phyloP scores from a whole-genome alignment of 2,888 invertebrate genomes.

The Pegoplata infirma region DNA sequence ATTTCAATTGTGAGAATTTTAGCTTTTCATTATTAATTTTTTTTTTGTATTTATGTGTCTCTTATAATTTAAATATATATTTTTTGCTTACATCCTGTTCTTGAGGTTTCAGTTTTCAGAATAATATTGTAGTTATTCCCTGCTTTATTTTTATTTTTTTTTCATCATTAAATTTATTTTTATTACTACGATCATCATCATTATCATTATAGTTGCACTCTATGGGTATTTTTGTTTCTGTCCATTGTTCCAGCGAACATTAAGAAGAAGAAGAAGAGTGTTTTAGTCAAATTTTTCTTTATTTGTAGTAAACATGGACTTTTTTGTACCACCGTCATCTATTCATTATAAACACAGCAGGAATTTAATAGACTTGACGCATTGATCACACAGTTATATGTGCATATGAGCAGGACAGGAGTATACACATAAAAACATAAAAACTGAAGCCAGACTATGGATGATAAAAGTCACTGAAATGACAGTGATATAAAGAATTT shows the following conservation, averaged over 20 bases:
- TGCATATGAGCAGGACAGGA: no score
- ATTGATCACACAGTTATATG: conserved; percentile 52
- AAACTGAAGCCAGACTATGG: conserved; percentile 4
- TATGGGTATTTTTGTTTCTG: background rate
- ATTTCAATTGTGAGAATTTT: background rate
- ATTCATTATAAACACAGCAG: conserved; percentile 66
- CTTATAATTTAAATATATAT: conserved; percentile 14
- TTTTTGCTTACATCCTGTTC: conserved; percentile 55
- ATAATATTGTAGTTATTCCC: background rate
- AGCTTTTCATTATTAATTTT: background rate
- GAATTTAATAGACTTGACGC: conserved; percentile 67
- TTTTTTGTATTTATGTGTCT: background rate
- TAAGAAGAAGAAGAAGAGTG: no score
- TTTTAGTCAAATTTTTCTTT: conserved; percentile 15
- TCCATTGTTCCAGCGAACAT: conserved; percentile 11
- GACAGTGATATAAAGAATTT: conserved; percentile 24
- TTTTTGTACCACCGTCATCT: conserved; percentile 18
- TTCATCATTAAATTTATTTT: conserved; percentile 47
- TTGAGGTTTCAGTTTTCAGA: conserved; percentile 31
- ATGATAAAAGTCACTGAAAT: conserved; percentile 50
- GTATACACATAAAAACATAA: conserved; percentile 7
- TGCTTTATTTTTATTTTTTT: background rate
- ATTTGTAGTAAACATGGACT: conserved; percentile 61
- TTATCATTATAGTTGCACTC: conserved; percentile 45
- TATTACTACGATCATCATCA: conserved; percentile 49